These are phyloP conservation scores for Acanthornis magna DNA, from an alignment of 2,797 vertebrate genomes.

Conservation along the genomic window DNA sequence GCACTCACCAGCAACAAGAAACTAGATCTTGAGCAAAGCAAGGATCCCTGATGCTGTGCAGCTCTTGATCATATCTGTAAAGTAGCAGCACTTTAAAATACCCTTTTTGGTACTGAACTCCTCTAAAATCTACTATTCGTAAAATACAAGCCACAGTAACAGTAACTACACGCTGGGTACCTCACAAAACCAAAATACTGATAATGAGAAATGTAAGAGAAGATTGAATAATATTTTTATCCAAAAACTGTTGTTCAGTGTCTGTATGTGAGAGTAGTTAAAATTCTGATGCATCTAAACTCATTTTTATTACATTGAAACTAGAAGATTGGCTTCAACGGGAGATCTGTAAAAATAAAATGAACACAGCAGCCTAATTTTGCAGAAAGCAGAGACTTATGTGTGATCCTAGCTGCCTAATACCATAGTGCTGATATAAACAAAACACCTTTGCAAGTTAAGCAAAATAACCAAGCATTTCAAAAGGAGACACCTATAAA, in stretches of 20 bases:
- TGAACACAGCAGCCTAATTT: not conserved
- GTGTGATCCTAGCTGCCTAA: not conserved
- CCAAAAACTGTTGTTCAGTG: not conserved
- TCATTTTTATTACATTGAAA: not conserved
- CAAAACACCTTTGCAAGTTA: not conserved
- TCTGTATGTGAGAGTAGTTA: not conserved
- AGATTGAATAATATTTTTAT: not conserved
- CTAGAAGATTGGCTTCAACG: not conserved
- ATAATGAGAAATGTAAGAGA: not conserved
- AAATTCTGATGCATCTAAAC: not conserved
- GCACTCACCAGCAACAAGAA: not conserved
- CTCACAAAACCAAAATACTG: not conserved
- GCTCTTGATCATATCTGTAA: not conserved
- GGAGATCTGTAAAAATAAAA: not conserved
- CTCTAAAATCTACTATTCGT: not conserved
- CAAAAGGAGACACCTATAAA: not conserved
- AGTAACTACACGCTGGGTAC: not conserved
- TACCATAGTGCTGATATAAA: not conserved
- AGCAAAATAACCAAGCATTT: not conserved
- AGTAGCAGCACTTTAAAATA: not conserved
- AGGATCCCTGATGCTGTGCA: not conserved
- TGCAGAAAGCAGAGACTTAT: not conserved
- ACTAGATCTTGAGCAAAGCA: not conserved
- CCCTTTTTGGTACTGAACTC: not conserved
- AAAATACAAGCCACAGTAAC: not conserved